These are phyloP conservation scores for Ceriagrion tenellum DNA, from an alignment of 2,888 invertebrate genomes.

Conservation along the genomic window DNA sequence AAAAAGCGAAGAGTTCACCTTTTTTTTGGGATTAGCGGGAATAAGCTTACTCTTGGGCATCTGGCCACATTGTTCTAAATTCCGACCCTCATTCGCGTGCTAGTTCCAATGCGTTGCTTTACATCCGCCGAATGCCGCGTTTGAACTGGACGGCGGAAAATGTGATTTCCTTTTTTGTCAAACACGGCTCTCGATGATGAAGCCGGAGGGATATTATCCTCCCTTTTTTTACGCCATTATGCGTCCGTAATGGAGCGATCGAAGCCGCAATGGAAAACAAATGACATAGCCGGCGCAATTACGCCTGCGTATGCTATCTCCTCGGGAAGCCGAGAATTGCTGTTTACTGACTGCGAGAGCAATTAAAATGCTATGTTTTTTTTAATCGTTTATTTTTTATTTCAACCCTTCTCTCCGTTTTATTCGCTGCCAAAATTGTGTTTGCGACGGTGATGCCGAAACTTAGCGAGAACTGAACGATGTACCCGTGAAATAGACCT, in stretches of 20 bases:
- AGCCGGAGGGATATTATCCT: neutral
- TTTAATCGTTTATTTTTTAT: neutral
- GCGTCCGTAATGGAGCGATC: conserved; percentile 36
- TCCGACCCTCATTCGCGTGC: neutral
- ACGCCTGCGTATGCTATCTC: conserved; percentile 26
- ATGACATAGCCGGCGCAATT: conserved; percentile 31
- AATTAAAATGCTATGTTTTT: conserved; percentile 20
- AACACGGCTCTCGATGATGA: conserved; percentile 6
- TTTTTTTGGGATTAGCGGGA: neutral
- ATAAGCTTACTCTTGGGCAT: neutral
- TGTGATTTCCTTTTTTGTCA: conserved; percentile 32
- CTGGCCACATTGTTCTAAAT: neutral
- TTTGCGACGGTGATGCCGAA: conserved; percentile 21
- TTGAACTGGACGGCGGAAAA: neutral
- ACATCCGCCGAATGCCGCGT: neutral
- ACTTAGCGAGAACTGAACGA: neutral
- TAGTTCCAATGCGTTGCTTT: neutral
- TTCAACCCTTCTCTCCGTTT: neutral
- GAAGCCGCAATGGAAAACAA: conserved; percentile 32
- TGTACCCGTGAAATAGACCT: neutral
- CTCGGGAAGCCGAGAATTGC: conserved; percentile 39
- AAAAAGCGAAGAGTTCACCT: neutral
- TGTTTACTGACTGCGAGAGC: conserved; percentile 34
- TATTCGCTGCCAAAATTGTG: neutral
- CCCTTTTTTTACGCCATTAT: conserved; percentile 28